These are phyloP conservation scores for Chunga burmeisteri DNA, from an alignment of 2,113 vertebrate genomes.

Conservation along the genomic window DNA sequence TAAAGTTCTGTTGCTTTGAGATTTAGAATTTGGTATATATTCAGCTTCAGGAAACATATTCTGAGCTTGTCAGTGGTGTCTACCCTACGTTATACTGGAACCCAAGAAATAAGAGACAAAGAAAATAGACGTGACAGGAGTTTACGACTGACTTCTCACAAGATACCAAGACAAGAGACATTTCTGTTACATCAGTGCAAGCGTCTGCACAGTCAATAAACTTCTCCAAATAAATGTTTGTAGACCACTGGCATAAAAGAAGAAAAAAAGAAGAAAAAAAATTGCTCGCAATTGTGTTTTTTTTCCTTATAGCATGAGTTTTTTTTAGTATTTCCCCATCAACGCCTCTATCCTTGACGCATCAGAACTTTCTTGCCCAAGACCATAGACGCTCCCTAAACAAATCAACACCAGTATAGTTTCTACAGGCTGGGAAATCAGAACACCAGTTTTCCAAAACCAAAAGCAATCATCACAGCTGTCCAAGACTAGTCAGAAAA, in stretches of 20 bases:
- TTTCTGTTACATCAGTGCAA: neutral
- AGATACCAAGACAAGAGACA: neutral
- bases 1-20: neutral
- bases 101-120: constrained; percentile 15
- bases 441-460: neutral
- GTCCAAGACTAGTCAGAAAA: neutral
- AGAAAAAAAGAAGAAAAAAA: neutral
- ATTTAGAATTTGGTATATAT: neutral
- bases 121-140: constrained; percentile 3
- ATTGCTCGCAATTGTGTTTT: neutral
- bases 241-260: neutral
- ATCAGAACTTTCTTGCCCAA: neutral
- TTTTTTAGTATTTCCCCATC: neutral
- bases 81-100: neutral
- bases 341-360: neutral
- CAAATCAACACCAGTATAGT: neutral
- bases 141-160: neutral
- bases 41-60: neutral
- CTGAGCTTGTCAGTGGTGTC: neutral
- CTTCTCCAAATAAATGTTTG: constrained; percentile 13
- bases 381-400: neutral
- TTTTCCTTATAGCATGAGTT: neutral
- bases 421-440: neutral
- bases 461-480: neutral
- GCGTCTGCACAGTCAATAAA: neutral